Evolutionary conservation across 2,113 vertebrate species (phyloP).

Genomic region (Muntiacus muntjak): DNA sequence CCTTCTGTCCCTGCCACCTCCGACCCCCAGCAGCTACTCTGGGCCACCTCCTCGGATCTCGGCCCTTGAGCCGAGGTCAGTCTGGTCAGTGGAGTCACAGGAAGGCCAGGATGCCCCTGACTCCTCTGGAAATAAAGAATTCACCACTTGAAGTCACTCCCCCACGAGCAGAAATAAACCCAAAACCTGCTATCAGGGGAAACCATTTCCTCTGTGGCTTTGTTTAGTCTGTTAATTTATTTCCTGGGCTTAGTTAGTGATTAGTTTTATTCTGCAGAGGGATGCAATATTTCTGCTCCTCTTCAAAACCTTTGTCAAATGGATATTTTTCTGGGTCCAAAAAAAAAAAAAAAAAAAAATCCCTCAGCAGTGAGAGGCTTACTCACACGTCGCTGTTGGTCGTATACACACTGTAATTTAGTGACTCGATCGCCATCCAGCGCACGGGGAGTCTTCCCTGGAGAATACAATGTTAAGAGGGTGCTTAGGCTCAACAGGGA

Average conservation of each 20-base stretch:
- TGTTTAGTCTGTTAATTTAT: not conserved
- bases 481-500: not conserved
- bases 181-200: too few relatives aligned
- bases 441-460: conserved; percentile 91
- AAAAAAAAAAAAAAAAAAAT: not conserved
- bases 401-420: conserved; percentile 94
- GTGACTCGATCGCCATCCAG: conserved; percentile 93
- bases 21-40: not conserved
- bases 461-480: conserved; percentile 25
- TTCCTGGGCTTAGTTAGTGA: not conserved
- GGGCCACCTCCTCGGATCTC: not conserved
- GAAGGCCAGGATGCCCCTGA: not conserved
- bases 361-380: not conserved
- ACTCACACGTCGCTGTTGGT: conserved; percentile 93
- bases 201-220: not conserved
- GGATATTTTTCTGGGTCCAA: not conserved
- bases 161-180: not conserved
- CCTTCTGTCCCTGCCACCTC: not conserved
- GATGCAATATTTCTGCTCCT: not conserved
- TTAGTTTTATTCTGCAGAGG: not conserved
- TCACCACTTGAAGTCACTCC: not conserved
- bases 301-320: not conserved
- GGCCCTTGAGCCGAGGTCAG: not conserved
- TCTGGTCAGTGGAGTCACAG: too few relatives aligned
- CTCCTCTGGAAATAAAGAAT: not conserved